phyloP scores from a whole-genome alignment of 1,140 invertebrate species.

The Zeugodacus cucurbitae region DNA sequence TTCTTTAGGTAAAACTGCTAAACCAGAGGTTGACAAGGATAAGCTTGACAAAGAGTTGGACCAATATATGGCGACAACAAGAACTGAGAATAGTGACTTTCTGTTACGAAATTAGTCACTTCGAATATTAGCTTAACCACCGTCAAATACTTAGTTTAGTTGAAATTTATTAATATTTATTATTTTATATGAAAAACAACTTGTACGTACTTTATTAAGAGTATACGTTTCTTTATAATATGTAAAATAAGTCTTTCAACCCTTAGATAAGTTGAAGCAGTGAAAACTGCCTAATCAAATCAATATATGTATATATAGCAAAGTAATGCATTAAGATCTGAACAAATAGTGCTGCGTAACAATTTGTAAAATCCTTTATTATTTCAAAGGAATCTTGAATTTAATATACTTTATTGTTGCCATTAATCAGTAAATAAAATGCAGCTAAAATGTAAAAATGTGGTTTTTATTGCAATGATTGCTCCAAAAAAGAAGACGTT shows the following conservation, averaged over 20 bases:
- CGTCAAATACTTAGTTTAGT: background rate
- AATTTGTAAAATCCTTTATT: background rate
- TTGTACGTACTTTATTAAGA: background rate
- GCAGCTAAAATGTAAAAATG: background rate
- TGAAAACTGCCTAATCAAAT: background rate
- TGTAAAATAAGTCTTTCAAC: background rate
- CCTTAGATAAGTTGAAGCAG: background rate
- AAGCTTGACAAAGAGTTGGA: conserved; percentile 63
- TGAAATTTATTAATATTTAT: background rate
- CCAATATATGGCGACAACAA: conserved; percentile 65
- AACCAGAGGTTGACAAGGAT: conserved; percentile 55
- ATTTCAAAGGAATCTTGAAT: background rate
- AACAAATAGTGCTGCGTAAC: background rate
- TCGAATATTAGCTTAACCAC: background rate
- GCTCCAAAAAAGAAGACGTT: no score
- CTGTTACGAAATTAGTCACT: conserved; percentile 50
- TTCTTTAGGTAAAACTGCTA: conserved; percentile 42
- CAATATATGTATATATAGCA: background rate
- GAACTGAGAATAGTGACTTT: conserved; percentile 57
- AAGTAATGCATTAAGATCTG: background rate
- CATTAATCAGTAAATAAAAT: background rate
- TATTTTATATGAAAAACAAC: background rate
- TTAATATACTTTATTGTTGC: background rate
- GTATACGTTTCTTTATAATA: background rate
- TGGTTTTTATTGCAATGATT: no score